Evolutionary conservation across 2,797 vertebrate species (phyloP).

Genomic region (Salmo trutta): DNA sequence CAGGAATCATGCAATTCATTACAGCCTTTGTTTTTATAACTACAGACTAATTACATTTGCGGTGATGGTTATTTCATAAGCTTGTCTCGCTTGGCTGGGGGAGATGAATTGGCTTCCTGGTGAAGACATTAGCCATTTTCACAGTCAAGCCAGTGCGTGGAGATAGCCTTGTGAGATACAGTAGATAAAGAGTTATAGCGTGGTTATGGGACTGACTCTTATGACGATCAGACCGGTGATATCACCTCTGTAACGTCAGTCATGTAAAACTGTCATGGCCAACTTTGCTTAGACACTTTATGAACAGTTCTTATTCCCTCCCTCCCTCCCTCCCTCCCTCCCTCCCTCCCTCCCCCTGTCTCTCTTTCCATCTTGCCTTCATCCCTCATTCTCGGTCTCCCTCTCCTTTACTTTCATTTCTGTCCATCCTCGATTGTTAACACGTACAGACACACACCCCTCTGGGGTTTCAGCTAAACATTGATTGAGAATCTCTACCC

Average conservation of each 20-base stretch:
- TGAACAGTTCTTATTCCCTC: constrained; percentile 8
- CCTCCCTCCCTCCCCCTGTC: constrained; percentile 23
- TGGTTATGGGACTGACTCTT: neutral
- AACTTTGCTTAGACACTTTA: neutral
- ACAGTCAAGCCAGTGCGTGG: neutral
- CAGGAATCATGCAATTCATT: constrained; percentile 7
- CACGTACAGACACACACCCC: neutral
- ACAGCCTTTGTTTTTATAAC: constrained; percentile 3
- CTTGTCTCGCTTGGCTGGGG: neutral
- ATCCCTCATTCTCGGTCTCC: neutral
- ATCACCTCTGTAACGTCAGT: neutral
- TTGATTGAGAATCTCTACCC: neutral
- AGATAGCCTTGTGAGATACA: neutral
- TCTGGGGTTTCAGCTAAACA: neutral
- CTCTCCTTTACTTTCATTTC: neutral
- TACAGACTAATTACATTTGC: constrained; percentile 4
- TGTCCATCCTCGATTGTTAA: neutral
- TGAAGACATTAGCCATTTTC: neutral
- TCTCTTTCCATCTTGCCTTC: neutral
- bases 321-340: constrained; percentile 22
- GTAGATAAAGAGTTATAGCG: neutral
- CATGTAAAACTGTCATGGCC: neutral
- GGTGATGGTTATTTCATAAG: neutral
- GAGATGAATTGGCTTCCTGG: neutral
- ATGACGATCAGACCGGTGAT: neutral